Percentiles rank a stretch among this genome's conserved stretches.
Evolutionary conservation across 2,797 vertebrate species (phyloP).

Genomic region (Acipenser oxyrinchus): DNA sequence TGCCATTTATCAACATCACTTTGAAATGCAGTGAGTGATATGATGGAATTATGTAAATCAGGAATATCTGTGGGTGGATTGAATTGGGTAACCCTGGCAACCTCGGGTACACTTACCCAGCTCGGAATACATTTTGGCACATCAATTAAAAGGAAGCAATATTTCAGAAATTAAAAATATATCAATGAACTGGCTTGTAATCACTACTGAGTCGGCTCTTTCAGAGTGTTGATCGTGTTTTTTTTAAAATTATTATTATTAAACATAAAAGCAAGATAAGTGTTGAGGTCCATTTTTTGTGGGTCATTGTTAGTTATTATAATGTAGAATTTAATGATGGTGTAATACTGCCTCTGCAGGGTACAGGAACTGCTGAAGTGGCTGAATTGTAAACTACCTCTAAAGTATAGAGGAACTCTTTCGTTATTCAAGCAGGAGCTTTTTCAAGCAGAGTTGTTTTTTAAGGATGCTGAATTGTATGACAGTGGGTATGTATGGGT

Average conservation of each 20-base stretch:
- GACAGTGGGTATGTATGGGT: too few relatives aligned
- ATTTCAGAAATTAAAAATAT: slow-evolving; percentile 2
- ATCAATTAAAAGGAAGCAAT: slow-evolving; percentile 36
- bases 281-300: too few relatives aligned
- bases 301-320: too few relatives aligned
- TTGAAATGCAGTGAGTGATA: slow-evolving; percentile 80
- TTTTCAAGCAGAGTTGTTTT: too few relatives aligned
- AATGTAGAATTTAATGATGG: too few relatives aligned
- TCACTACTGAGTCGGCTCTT: slow-evolving; percentile 25
- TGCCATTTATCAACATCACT: slow-evolving; percentile 89
- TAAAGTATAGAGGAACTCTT: too few relatives aligned
- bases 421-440: too few relatives aligned
- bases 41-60: slow-evolving; percentile 98
- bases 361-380: too few relatives aligned
- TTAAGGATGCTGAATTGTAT: too few relatives aligned
- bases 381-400: too few relatives aligned
- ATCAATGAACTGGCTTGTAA: slow-evolving; percentile 27
- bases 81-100: slow-evolving; percentile 97
- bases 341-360: too few relatives aligned
- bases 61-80: slow-evolving; percentile 84
- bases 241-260: background rate
- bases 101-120: slow-evolving; percentile 72
- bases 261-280: too few relatives aligned
- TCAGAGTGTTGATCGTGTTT: slow-evolving; percentile 14
- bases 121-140: slow-evolving; percentile 39